These are phyloP conservation scores for Sialia sialis DNA, from an alignment of 2,113 vertebrate species.

Conservation along the genomic window DNA sequence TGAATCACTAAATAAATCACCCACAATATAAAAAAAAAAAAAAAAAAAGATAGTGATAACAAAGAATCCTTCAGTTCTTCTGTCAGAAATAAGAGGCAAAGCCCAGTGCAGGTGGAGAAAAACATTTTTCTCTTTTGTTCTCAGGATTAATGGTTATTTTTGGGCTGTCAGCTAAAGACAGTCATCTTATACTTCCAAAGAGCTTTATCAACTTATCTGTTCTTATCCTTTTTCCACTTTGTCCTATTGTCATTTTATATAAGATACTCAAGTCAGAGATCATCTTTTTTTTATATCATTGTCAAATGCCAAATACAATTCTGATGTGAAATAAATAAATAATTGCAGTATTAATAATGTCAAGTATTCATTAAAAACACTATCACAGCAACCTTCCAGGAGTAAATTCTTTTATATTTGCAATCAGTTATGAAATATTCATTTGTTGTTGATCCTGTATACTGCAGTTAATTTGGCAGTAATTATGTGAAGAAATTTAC, in stretches of 20 bases:
- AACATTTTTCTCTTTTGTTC: not conserved
- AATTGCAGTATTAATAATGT: slow-evolving; percentile 30
- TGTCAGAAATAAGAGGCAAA: not conserved
- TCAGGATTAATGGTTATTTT: not conserved
- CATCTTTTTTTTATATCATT: not conserved
- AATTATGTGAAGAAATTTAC: slow-evolving; percentile 33
- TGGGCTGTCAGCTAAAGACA: not conserved
- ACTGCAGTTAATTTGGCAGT: slow-evolving; percentile 43
- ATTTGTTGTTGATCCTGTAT: slow-evolving; percentile 45
- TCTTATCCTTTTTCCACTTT: not conserved
- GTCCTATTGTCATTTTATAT: not conserved
- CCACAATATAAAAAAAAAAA: not conserved
- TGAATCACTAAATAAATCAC: not conserved
- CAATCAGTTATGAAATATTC: slow-evolving; percentile 54
- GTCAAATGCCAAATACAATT: not conserved
- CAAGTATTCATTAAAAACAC: slow-evolving; percentile 48
- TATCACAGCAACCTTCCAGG: slow-evolving; percentile 23
- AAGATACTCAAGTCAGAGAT: not conserved
- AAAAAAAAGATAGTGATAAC: not conserved
- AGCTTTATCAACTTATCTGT: not conserved
- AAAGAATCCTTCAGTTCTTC: not conserved
- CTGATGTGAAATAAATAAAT: slow-evolving; percentile 18
- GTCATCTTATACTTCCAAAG: not conserved
- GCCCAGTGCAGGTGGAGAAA: not conserved
- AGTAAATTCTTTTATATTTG: slow-evolving; percentile 29